Evolutionary conservation across 2,797 vertebrate genomes (phyloP).

Genomic region (Peromyscus eremicus): DNA sequence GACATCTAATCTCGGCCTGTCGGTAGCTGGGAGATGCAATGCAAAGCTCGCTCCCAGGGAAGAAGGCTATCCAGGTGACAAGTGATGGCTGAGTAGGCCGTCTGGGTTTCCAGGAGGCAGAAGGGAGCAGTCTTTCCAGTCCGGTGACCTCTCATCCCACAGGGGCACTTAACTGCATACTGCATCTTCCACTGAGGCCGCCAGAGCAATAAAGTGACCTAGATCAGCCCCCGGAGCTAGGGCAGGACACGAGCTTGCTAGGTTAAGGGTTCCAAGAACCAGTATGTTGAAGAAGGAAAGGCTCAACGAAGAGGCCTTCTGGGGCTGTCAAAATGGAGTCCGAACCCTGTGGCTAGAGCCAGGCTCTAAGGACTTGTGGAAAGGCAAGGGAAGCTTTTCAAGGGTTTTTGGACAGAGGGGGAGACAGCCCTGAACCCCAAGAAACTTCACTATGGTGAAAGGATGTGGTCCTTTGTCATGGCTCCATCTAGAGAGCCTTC

Average conservation of each 20-base stretch:
- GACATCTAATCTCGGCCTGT: neutral
- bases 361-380: neutral
- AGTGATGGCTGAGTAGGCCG: neutral
- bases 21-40: constrained; percentile 63
- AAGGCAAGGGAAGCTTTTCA: neutral
- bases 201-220: constrained; percentile 47
- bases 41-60: neutral
- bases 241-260: neutral
- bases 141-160: constrained; percentile 62
- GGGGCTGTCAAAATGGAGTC: neutral
- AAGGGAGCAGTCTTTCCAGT: neutral
- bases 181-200: neutral
- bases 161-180: constrained; percentile 59
- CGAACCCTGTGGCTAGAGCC: neutral
- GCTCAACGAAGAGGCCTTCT: neutral
- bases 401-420: neutral
- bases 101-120: constrained; percentile 77
- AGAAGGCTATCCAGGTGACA: neutral
- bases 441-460: neutral
- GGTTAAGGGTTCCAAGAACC: neutral
- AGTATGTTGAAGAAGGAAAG: neutral
- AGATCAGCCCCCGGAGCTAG: neutral
- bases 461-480: fast-evolving
- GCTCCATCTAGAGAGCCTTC: neutral
- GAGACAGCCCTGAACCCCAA: neutral